A percentile compares a stretch with the other conserved stretches of the same genome.
Evolutionary conservation across 2,888 invertebrate genomes (phyloP).

Genomic region (Minunthozetes semirufus): DNA sequence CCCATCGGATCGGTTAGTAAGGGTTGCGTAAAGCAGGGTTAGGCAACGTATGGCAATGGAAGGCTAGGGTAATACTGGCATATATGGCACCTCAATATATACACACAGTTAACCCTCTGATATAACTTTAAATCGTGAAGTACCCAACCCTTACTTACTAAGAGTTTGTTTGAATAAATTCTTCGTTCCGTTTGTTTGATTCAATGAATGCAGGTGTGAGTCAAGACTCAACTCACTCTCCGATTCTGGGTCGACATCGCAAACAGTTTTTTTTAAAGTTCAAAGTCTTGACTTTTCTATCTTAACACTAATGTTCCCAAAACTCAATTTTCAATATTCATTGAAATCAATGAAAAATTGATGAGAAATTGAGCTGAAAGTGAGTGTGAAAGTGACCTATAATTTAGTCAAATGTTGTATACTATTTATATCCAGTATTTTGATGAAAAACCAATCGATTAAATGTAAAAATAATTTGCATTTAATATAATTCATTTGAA

Average conservation of each 20-base stretch:
- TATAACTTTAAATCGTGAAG: constrained; percentile 2
- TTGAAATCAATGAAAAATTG: too few species aligned
- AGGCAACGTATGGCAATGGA: too few species aligned
- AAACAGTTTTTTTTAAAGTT: background rate
- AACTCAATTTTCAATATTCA: background rate
- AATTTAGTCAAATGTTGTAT: too few species aligned
- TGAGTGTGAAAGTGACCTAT: too few species aligned
- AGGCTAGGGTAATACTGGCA: constrained; percentile 4
- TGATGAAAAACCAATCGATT: too few species aligned
- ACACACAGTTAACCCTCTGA: constrained; percentile 14
- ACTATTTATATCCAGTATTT: too few species aligned
- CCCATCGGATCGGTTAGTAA: constrained; percentile 18
- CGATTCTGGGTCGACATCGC: background rate
- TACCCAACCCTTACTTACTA: constrained; percentile 12
- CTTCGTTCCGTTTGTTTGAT: constrained; percentile 25
- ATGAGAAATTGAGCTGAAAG: too few species aligned
- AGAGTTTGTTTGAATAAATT: constrained; percentile 22
- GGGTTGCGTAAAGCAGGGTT: constrained; percentile 29
- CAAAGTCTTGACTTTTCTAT: constrained; percentile 9
- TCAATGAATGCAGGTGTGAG: constrained; percentile 28
- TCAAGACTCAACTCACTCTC: background rate
- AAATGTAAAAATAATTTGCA: too few species aligned
- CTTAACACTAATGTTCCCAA: background rate
- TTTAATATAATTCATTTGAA: too few species aligned
- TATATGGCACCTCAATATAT: background rate